These are phyloP conservation scores for Pelagia noctiluca DNA, from an alignment of 30 jellyfish, hydroid and myxozoan species.

Conservation along the genomic window DNA sequence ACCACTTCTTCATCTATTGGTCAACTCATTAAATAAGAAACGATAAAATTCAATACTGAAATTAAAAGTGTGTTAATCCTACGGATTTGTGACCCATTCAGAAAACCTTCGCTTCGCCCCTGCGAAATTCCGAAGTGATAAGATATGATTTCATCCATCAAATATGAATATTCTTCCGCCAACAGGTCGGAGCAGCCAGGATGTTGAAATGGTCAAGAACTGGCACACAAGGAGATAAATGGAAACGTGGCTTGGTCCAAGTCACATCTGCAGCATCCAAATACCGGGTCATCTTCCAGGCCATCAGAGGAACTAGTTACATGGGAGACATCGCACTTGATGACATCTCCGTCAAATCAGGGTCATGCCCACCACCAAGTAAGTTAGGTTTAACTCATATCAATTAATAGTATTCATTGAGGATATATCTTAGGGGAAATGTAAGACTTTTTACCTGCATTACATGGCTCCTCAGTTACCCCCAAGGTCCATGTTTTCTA, in stretches of 20 bases:
- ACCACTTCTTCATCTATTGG: no score
- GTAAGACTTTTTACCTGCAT: no score
- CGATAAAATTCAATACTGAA: no score
- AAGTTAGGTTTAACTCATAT: background rate
- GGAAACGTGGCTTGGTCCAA: conserved; percentile 90
- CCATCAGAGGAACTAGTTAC: conserved; percentile 84
- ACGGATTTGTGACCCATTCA: no score
- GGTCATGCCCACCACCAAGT: conserved; percentile 89
- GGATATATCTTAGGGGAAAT: background rate
- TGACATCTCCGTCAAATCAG: conserved; percentile 75
- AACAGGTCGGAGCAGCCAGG: conserved; percentile 56
- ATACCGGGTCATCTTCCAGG: conserved; percentile 79
- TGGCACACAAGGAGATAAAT: conserved; percentile 96
- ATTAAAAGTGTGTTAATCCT: no score
- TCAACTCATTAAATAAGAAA: no score
- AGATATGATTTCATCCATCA: no score
- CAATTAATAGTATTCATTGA: background rate
- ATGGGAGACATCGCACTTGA: conserved; percentile 95
- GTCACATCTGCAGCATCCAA: conserved; percentile 51
- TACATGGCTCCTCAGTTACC: no score
- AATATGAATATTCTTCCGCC: no score
- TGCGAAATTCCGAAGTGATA: no score
- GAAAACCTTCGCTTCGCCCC: no score
- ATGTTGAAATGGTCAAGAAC: conserved; percentile 77
- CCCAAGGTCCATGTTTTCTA: no score